Evolutionary conservation across 2,797 vertebrate species (phyloP).

Genomic region (Galago senegalensis): DNA sequence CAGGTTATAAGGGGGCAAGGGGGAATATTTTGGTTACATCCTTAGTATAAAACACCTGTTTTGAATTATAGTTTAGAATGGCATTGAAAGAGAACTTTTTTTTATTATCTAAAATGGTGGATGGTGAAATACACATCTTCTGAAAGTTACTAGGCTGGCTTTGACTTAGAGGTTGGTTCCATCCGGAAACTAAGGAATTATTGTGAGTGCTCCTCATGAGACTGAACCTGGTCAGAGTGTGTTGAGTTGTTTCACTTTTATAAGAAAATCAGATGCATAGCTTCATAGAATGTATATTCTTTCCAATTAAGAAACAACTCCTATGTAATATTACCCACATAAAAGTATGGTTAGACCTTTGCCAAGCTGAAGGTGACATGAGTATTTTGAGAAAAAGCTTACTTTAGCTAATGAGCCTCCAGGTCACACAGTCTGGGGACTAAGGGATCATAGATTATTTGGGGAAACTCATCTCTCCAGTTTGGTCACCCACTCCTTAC

Average conservation of each 20-base stretch:
- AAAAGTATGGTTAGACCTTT: background rate
- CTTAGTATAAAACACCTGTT: constrained; percentile 94
- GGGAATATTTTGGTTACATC: constrained; percentile 92
- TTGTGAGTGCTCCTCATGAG: background rate
- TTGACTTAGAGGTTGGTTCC: constrained; percentile 25
- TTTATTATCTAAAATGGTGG: constrained; percentile 66
- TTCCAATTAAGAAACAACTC: constrained; percentile 25
- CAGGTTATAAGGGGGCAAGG: constrained; percentile 93
- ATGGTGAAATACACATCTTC: constrained; percentile 72
- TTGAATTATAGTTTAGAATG: constrained; percentile 94
- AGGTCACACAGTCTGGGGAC: background rate
- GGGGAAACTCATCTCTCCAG: constrained; percentile 43
- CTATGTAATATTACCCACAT: background rate
- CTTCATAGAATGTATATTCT: background rate
- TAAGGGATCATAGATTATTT: constrained; percentile 12
- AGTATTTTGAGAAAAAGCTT: constrained; percentile 8
- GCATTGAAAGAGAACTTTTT: constrained; percentile 73
- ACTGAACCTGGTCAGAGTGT: background rate
- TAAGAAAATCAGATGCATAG: constrained; percentile 21
- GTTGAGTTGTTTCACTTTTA: constrained; percentile 2
- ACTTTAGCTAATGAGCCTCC: background rate
- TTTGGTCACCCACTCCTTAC: background rate
- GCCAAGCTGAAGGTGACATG: constrained; percentile 23
- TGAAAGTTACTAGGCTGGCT: constrained; percentile 13
- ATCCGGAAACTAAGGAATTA: background rate